Conservation (phyloP, 2,113 vertebrate genomes). For the Anthoscopus minutus region DNA sequence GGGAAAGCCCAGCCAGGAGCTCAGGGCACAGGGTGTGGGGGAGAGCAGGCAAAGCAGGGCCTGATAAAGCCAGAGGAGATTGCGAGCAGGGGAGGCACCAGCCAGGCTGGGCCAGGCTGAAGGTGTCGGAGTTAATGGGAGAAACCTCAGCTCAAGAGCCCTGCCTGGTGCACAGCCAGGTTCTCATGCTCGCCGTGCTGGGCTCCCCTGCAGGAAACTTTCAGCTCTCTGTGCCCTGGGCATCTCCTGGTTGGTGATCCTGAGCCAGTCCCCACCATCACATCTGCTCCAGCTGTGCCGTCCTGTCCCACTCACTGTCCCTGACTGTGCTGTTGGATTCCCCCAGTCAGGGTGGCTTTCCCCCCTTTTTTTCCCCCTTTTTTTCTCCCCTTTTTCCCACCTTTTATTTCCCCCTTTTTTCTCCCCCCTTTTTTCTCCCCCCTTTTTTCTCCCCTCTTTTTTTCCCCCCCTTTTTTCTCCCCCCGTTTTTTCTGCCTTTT, state of each 20-base stretch:
- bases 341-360: background rate
- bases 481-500: too few species aligned
- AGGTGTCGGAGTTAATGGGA: background rate
- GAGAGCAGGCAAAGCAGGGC: background rate
- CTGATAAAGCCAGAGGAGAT: background rate
- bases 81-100: background rate
- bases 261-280: background rate
- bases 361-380: too few species aligned
- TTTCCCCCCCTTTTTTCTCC: too few species aligned
- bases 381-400: too few species aligned
- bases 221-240: background rate
- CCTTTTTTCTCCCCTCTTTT: too few species aligned
- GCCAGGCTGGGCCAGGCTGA: background rate
- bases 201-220: background rate
- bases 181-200: background rate
- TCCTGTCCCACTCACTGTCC: background rate
- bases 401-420: too few species aligned
- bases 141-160: background rate
- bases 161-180: background rate
- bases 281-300: background rate
- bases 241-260: background rate
- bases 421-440: too few species aligned
- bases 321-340: rapidly evolving
- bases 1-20: background rate
- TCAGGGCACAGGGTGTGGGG: background rate